A percentile compares a stretch with the other conserved stretches of the same genome.
Conservation (phyloP, 2,888 invertebrate genomes). For the Cantharis lateralis region DNA sequence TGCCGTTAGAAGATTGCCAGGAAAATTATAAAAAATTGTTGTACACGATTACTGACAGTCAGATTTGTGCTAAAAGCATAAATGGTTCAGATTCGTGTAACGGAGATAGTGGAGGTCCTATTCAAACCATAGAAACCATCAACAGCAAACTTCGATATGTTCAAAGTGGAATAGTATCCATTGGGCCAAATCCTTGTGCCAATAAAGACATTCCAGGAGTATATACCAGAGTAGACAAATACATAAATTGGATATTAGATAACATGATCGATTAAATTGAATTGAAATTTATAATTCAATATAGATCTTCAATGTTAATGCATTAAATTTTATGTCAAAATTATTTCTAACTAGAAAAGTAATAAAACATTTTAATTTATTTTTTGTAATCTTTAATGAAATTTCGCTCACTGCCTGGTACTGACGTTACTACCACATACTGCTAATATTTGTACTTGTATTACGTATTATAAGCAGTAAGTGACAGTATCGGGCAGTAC, state of each 20-base stretch:
- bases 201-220: conserved; percentile 69
- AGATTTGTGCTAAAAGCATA: conserved; percentile 68
- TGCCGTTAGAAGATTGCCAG: conserved; percentile 48
- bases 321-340: background rate
- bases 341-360: background rate
- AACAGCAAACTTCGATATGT: conserved; percentile 56
- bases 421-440: too few relatives aligned
- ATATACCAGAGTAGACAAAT: conserved; percentile 68
- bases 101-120: conserved; percentile 73
- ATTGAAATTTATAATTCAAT: background rate
- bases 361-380: background rate
- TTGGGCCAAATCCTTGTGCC: conserved; percentile 56
- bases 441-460: too few relatives aligned
- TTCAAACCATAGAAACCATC: conserved; percentile 49
- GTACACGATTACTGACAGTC: conserved; percentile 44
- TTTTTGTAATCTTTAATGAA: background rate
- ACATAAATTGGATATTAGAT: conserved; percentile 67
- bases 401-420: background rate
- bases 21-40: conserved; percentile 40
- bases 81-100: conserved; percentile 65
- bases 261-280: background rate
- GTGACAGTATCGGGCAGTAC: too few relatives aligned
- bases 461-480: too few relatives aligned
- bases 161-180: conserved; percentile 63
- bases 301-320: background rate